Conservation (phyloP, 1,140 invertebrate genomes). For the Muscidifurax raptorellus region DNA sequence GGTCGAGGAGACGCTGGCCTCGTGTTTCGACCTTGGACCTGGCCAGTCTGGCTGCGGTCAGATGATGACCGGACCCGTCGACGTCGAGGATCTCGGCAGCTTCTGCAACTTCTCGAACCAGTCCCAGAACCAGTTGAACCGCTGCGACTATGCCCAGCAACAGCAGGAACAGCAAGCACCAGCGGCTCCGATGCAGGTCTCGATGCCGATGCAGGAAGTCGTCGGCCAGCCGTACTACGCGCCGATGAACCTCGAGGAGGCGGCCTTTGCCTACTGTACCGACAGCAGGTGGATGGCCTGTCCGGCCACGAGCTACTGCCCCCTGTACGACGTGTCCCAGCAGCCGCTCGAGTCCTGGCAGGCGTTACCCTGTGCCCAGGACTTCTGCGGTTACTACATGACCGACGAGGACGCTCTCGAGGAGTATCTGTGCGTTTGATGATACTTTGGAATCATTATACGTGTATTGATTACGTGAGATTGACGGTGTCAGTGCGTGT, state of each 20-base stretch:
- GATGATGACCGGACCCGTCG: slow-evolving; percentile 57
- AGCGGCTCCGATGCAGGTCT: background rate
- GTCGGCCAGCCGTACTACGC: background rate
- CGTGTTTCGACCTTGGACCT: background rate
- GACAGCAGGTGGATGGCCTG: slow-evolving; percentile 67
- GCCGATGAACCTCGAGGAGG: slow-evolving; percentile 12
- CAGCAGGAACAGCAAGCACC: background rate
- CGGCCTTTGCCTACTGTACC: slow-evolving; percentile 59
- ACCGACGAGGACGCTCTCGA: slow-evolving; percentile 60
- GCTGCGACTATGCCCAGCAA: background rate
- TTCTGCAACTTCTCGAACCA: slow-evolving; percentile 48
- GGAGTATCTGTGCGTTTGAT: slow-evolving; percentile 65
- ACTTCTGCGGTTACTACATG: slow-evolving; percentile 20
- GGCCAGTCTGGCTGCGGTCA: background rate
- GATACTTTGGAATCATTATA: background rate
- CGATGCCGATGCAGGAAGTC: background rate
- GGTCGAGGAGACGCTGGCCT: background rate
- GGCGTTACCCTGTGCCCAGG: slow-evolving; percentile 57
- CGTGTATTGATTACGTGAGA: background rate
- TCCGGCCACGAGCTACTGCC: slow-evolving; percentile 60
- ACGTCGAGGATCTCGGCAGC: slow-evolving; percentile 66
- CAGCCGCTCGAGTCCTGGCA: slow-evolving; percentile 40
- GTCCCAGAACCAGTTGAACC: background rate
- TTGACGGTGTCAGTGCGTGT: background rate
- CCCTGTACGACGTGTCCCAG: slow-evolving; percentile 53